These are phyloP conservation scores for Harpagus bidentatus DNA, from an alignment of 2,113 vertebrate species.

Conservation along the genomic window DNA sequence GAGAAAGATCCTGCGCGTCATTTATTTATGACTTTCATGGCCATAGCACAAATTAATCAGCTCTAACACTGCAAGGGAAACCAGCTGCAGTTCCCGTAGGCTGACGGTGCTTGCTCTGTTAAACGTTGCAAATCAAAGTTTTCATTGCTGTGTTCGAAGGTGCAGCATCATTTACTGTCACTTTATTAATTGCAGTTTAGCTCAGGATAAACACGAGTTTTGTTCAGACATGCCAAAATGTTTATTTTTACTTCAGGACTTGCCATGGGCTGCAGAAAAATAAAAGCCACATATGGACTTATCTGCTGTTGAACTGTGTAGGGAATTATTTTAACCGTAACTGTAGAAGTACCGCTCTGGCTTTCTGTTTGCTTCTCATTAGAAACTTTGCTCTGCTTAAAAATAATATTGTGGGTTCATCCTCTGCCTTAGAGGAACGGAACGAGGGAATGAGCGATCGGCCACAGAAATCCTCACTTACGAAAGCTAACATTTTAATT, in stretches of 20 bases:
- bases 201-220: not conserved
- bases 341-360: not conserved
- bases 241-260: not conserved
- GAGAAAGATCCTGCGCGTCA: not conserved
- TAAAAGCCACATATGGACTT: not conserved
- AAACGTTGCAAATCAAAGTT: not conserved
- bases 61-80: not conserved
- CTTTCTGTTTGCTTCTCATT: not conserved
- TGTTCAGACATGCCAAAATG: not conserved
- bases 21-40: not conserved
- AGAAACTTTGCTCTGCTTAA: not conserved
- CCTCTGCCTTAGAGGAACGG: not conserved
- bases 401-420: not conserved
- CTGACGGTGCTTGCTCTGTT: not conserved
- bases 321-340: not conserved
- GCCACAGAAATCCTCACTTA: not conserved
- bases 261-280: not conserved
- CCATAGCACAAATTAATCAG: not conserved
- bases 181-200: not conserved
- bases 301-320: not conserved
- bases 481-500: rapidly evolving
- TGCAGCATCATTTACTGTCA: not conserved
- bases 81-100: not conserved
- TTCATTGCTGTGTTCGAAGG: not conserved
- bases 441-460: rapidly evolving